These are phyloP conservation scores for Atrina japonica DNA, from an alignment of 2,888 invertebrate species.

Conservation along the genomic window DNA sequence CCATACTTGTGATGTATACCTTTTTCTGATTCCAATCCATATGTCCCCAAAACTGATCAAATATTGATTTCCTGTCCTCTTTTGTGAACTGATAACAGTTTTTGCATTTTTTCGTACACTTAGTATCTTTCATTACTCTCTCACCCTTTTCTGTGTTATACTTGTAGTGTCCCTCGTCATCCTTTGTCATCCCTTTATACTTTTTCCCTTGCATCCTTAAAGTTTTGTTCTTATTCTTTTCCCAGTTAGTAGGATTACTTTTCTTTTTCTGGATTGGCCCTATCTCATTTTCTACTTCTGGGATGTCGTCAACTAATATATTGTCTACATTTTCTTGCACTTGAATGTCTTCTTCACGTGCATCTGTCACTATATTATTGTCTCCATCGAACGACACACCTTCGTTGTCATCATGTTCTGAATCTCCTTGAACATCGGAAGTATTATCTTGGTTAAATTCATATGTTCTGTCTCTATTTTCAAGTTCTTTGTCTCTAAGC, in stretches of 20 bases:
- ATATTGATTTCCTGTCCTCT: conserved; percentile 12
- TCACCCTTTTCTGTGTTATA: neutral
- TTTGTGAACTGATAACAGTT: conserved; percentile 8
- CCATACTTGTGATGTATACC: too few relatives aligned
- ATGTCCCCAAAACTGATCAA: conserved; percentile 13
- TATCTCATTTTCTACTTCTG: neutral
- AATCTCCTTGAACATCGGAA: neutral
- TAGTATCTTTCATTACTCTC: conserved; percentile 6
- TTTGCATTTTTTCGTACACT: conserved; percentile 6
- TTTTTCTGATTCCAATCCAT: conserved; percentile 20
- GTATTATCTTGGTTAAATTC: too few relatives aligned
- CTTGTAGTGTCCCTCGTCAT: neutral
- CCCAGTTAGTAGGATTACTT: neutral
- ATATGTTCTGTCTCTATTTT: too few relatives aligned
- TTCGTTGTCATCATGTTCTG: conserved; percentile 1
- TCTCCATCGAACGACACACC: neutral
- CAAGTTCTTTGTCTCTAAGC: neutral
- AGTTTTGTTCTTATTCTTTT: conserved; percentile 13
- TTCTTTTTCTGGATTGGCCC: neutral
- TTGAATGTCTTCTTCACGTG: neutral
- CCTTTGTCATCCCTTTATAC: conserved; percentile 7
- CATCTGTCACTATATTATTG: neutral
- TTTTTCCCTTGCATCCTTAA: conserved; percentile 14
- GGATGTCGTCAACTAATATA: neutral
- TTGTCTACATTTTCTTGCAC: neutral